Percentiles rank a stretch among this genome's conserved stretches.
Evolutionary conservation across 2,113 vertebrate genomes (phyloP).

Genomic region (Felis catus): F.catus_Fca126_mat1.0 CM031421.1:77165501-77166000

Average conservation of each 20-base stretch:
- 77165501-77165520: too few species aligned
- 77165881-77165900: background rate
- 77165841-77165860: background rate
- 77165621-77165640: too few species aligned
- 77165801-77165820: background rate
- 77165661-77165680: too few species aligned
- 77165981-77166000: background rate
- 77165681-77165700: too few species aligned
- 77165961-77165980: background rate
- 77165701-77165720: too few species aligned
- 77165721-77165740: too few species aligned
- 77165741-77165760: background rate
- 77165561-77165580: too few species aligned
- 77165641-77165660: too few species aligned
- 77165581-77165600: too few species aligned
- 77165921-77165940: background rate
- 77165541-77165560: too few species aligned
- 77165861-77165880: background rate
- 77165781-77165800: background rate
- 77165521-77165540: too few species aligned
- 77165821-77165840: background rate
- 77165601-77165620: too few species aligned
- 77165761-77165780: background rate
- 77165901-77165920: background rate
- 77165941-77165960: fast-evolving